Conservation (phyloP, 1,140 invertebrate genomes). For the Radopholus similis region DNA sequence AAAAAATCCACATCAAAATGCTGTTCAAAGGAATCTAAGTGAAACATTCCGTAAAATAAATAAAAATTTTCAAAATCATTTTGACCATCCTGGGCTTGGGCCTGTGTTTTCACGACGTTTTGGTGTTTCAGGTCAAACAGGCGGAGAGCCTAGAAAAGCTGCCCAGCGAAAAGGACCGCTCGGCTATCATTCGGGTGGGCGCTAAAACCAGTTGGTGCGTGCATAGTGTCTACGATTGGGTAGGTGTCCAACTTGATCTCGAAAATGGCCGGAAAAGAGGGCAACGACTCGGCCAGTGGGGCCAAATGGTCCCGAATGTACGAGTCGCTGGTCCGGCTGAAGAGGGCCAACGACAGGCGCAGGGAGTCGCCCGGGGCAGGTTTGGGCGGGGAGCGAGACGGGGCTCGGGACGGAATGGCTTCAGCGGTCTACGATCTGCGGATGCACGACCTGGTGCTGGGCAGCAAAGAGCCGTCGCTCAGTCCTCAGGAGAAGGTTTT, state of each 20-base stretch:
- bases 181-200: constrained; percentile 23
- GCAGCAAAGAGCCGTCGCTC: constrained; percentile 27
- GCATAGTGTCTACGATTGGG: background rate
- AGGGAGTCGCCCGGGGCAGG: constrained; percentile 42
- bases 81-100: no score
- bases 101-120: no score
- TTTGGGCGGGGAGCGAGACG: no score
- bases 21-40: no score
- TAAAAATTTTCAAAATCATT: background rate
- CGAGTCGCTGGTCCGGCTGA: constrained; percentile 36
- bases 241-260: constrained; percentile 47
- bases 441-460: constrained; percentile 54
- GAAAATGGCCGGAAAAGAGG: constrained; percentile 16
- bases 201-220: background rate
- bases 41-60: no score
- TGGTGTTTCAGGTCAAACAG: constrained; percentile 13
- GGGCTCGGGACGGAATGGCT: background rate
- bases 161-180: constrained; percentile 3
- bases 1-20: no score
- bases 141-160: constrained; percentile 14
- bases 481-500: constrained; percentile 33
- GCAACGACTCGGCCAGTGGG: background rate
- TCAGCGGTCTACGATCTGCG: constrained; percentile 39
- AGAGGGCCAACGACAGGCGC: constrained; percentile 43
- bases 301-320: constrained; percentile 48